Evolutionary conservation across 2,888 invertebrate species (phyloP).

Genomic region (Drosophila nigritarsus): DNA sequence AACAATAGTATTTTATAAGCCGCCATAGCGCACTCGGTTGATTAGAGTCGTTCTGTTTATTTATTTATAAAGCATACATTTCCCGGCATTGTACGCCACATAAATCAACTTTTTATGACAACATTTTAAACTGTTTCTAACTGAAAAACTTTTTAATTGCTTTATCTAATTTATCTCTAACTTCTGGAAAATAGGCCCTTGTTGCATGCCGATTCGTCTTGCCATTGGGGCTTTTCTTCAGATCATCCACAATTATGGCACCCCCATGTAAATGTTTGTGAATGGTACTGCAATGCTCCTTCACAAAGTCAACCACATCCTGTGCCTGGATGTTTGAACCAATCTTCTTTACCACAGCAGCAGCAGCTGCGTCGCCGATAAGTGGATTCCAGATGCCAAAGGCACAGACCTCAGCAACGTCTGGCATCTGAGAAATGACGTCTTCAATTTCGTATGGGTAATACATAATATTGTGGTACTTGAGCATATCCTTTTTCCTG

Average conservation of each 20-base stretch:
- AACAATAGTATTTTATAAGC: too few relatives aligned
- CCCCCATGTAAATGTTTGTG: constrained; percentile 80
- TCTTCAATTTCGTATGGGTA: constrained; percentile 81
- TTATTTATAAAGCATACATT: background rate
- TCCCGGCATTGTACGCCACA: too few relatives aligned
- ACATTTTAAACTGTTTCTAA: background rate
- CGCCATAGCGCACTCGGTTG: too few relatives aligned
- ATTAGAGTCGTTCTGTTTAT: background rate
- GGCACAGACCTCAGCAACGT: constrained; percentile 76
- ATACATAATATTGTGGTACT: constrained; percentile 74
- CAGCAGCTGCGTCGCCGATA: constrained; percentile 79
- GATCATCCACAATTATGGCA: constrained; percentile 71
- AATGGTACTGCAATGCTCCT: constrained; percentile 44
- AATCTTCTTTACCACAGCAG: constrained; percentile 68
- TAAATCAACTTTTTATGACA: background rate
- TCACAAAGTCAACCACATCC: constrained; percentile 76
- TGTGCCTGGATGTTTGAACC: constrained; percentile 66
- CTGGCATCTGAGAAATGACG: constrained; percentile 70
- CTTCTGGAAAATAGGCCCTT: constrained; percentile 9
- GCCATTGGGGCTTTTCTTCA: constrained; percentile 73
- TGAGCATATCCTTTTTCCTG: constrained; percentile 80
- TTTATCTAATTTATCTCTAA: background rate
- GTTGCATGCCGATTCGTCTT: constrained; percentile 48
- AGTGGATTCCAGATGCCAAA: constrained; percentile 77
- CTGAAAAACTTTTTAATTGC: background rate